Percentiles rank a stretch among this genome's conserved stretches.
phyloP scores from a whole-genome alignment of 2,797 vertebrate genomes.

The Anas bahamensis region DNA sequence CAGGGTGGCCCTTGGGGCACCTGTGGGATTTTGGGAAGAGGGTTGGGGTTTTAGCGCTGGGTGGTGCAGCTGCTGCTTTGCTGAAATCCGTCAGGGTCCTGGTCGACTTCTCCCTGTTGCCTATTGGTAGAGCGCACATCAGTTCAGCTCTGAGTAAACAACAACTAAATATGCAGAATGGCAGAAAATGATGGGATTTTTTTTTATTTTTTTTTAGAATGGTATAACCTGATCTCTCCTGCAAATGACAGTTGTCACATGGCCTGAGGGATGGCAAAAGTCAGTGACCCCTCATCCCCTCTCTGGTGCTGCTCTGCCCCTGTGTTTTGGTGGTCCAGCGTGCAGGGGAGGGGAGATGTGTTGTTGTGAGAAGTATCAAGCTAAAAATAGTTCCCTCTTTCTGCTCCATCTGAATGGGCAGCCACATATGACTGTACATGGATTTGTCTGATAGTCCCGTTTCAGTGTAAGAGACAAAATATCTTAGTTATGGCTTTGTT shows the following conservation, averaged over 20 bases:
- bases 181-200: neutral
- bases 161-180: neutral
- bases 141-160: neutral
- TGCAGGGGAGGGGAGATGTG: neutral
- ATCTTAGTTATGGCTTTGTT: constrained; percentile 77
- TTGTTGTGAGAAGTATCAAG: neutral
- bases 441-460: constrained; percentile 57
- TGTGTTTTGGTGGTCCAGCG: constrained; percentile 9
- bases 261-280: neutral
- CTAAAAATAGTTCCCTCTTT: constrained; percentile 51
- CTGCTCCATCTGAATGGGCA: constrained; percentile 56
- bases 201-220: neutral
- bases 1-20: rapidly evolving
- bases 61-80: neutral
- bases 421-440: constrained; percentile 61
- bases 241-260: neutral
- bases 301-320: neutral
- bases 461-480: constrained; percentile 73
- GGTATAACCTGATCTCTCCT: neutral
- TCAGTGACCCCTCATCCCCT: neutral
- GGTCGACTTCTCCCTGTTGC: neutral
- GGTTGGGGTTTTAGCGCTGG: rapidly evolving
- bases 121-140: neutral
- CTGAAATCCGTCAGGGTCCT: neutral
- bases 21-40: rapidly evolving